Evolutionary conservation across 2,888 invertebrate species (phyloP).

Genomic region (Napeogenes sylphis): DNA sequence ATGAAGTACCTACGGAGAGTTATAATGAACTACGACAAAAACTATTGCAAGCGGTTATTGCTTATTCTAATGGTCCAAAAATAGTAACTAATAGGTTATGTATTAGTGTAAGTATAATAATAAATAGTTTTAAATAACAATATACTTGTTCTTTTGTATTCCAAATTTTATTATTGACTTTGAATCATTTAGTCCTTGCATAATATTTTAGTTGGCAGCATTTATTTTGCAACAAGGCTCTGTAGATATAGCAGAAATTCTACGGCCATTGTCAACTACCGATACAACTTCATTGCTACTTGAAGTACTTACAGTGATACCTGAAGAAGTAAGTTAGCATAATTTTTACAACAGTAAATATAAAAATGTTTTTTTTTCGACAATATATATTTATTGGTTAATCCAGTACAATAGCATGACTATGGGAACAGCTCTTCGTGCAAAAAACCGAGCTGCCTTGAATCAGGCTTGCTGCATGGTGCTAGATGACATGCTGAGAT

Average conservation of each 20-base stretch:
- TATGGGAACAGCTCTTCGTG: constrained; percentile 61
- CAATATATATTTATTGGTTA: not conserved
- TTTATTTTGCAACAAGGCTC: constrained; percentile 85
- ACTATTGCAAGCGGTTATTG: constrained; percentile 85
- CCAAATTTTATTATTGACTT: constrained; percentile 15
- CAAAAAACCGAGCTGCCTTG: constrained; percentile 56
- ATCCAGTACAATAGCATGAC: constrained; percentile 59
- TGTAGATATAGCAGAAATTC: constrained; percentile 85
- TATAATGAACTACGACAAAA: constrained; percentile 86
- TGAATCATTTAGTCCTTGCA: not conserved
- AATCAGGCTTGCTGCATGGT: constrained; percentile 66
- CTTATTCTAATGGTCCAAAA: constrained; percentile 88
- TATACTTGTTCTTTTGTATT: constrained; percentile 6
- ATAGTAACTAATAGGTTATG: constrained; percentile 91
- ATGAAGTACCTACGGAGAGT: constrained; percentile 88
- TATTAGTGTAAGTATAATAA: constrained; percentile 83
- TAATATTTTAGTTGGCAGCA: constrained; percentile 85
- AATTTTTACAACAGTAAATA: not conserved
- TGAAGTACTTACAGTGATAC: constrained; percentile 90
- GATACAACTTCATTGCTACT: constrained; percentile 77
- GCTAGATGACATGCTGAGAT: constrained; percentile 64
- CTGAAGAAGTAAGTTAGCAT: constrained; percentile 85
- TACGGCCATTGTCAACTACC: constrained; percentile 79
- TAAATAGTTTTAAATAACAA: not conserved
- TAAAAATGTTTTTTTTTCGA: not conserved